Percentiles rank a stretch among this genome's conserved stretches.
Conservation (phyloP, 2,888 invertebrate genomes). For the Vesta saturnalis region DNA sequence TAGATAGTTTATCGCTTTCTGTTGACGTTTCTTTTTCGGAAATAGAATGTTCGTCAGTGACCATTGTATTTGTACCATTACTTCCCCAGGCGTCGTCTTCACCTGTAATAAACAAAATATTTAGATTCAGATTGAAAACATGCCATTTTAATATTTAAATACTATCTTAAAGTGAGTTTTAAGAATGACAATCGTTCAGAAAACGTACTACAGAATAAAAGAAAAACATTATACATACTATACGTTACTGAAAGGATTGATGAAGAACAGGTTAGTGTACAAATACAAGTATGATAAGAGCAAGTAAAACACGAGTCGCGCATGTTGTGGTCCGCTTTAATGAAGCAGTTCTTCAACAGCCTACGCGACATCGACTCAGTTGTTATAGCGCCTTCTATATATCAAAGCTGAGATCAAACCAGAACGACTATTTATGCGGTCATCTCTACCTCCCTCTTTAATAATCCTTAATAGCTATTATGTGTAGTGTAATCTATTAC, state of each 20-base stretch:
- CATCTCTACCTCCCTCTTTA: constrained; percentile 51
- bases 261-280: constrained; percentile 53
- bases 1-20: constrained; percentile 43
- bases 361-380: constrained; percentile 49
- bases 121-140: constrained; percentile 19
- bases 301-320: constrained; percentile 60
- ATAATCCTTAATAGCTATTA: constrained; percentile 54
- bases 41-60: constrained; percentile 49
- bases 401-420: too few species aligned
- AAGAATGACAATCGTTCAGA: constrained; percentile 36
- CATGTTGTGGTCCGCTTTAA: constrained; percentile 59
- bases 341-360: constrained; percentile 62
- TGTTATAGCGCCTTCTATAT: constrained; percentile 47
- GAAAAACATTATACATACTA: constrained; percentile 46
- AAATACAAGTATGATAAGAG: constrained; percentile 59
- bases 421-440: constrained; percentile 49
- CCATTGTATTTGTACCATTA: constrained; percentile 67
- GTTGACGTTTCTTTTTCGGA: constrained; percentile 51
- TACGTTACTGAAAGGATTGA: constrained; percentile 38
- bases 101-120: constrained; percentile 64
- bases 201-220: constrained; percentile 36
- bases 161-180: constrained; percentile 38
- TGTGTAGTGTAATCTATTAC: too few species aligned
- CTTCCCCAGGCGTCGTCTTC: constrained; percentile 73
- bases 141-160: constrained; percentile 39